Conservation (phyloP, 2,113 vertebrate genomes). For the Tragelaphus scriptus region DNA sequence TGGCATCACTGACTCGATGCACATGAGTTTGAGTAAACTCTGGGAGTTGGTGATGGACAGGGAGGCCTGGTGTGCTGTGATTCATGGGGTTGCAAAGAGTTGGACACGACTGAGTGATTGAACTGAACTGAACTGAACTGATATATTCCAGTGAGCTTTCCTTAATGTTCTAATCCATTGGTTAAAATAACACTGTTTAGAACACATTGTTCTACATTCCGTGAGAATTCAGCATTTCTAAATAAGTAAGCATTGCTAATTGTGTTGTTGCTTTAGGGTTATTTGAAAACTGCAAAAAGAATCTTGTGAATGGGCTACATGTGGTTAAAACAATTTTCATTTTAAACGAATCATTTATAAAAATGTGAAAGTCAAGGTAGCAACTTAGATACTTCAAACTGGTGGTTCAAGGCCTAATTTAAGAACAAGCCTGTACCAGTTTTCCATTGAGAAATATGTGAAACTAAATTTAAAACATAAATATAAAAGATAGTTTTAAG, state of each 20-base stretch:
- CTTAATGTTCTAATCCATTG: background rate
- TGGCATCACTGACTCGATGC: accelerated
- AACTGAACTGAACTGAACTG: background rate
- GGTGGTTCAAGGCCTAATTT: background rate
- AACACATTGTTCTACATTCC: background rate
- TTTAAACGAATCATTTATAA: background rate
- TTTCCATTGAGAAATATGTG: background rate
- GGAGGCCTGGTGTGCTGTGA: accelerated
- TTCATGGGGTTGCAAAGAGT: background rate
- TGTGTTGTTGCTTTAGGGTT: background rate
- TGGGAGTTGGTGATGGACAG: background rate
- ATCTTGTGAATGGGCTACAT: background rate
- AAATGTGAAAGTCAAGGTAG: background rate
- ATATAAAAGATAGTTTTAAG: background rate
- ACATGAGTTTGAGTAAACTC: background rate
- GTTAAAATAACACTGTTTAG: background rate
- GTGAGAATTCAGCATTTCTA: background rate
- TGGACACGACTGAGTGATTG: accelerated
- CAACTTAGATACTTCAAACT: background rate
- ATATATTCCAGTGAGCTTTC: background rate
- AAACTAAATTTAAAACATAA: background rate
- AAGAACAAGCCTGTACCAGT: background rate
- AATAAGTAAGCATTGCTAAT: background rate
- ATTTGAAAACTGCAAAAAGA: background rate
- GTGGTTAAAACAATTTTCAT: background rate